Percentiles rank a stretch among this genome's conserved stretches.
Evolutionary conservation across 1,140 invertebrate genomes (phyloP).

Genomic region (roundworm (Caenorhabditis elegans)): DNA sequence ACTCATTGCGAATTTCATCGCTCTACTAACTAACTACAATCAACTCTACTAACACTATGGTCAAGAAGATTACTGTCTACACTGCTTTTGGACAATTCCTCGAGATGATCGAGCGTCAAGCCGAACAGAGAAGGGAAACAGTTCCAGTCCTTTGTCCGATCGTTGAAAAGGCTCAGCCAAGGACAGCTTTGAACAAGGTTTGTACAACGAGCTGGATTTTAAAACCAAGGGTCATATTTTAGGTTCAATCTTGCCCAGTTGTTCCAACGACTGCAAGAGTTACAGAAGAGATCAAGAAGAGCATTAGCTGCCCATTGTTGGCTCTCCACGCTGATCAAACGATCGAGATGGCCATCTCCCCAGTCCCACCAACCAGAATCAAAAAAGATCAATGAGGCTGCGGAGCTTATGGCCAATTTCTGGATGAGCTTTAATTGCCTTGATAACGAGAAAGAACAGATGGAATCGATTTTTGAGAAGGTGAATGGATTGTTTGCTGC

Average conservation of each 20-base stretch:
- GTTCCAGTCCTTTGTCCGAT: not conserved
- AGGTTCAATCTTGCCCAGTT: not conserved
- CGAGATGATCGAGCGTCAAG: not conserved
- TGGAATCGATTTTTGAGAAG: not conserved
- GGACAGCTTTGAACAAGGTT: not conserved
- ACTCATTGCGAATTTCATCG: not conserved
- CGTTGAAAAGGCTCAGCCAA: not conserved
- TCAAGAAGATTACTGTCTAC: conserved; percentile 1
- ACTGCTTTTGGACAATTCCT: not conserved
- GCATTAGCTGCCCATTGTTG: not conserved
- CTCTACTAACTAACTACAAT: not conserved
- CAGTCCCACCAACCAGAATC: not conserved
- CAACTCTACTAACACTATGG: conserved; percentile 12
- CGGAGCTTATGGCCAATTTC: not conserved
- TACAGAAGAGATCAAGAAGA: not conserved
- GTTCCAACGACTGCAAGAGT: not conserved
- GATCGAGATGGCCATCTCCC: not conserved
- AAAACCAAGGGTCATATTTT: not conserved
- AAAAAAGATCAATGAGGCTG: not conserved
- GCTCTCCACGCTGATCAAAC: not conserved
- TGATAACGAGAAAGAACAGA: not conserved
- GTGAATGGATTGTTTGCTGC: not conserved
- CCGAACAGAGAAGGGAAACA: not conserved
- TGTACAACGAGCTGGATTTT: not conserved
- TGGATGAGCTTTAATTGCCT: not conserved